Percentiles rank a stretch among this genome's conserved stretches.
Conservation (phyloP, 2,888 invertebrate species). For the Latrodectus hesperus region DNA sequence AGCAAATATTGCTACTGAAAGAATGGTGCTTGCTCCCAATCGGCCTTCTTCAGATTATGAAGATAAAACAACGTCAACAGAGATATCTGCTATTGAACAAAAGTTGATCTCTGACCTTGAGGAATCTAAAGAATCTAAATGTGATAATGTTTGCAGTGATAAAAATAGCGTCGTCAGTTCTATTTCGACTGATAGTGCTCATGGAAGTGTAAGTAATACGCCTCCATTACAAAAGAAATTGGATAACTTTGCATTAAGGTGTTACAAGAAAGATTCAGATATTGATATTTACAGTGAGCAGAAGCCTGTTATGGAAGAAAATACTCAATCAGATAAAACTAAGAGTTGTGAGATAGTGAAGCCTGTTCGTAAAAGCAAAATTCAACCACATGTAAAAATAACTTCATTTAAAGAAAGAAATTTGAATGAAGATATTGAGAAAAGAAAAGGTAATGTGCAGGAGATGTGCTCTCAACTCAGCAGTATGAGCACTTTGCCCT, state of each 20-base stretch:
- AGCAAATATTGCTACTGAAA: conserved; percentile 1
- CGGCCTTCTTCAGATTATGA: neutral
- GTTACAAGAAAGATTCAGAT: conserved; percentile 52
- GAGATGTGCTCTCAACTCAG: conserved; percentile 51
- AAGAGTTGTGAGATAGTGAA: conserved; percentile 30
- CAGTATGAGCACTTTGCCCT: conserved; percentile 54
- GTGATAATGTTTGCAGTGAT: conserved; percentile 29
- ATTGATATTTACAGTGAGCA: conserved; percentile 48
- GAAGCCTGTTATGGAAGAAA: neutral
- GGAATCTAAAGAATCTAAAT: conserved; percentile 22
- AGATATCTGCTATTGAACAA: neutral
- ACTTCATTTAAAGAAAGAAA: conserved; percentile 49
- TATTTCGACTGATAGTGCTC: conserved; percentile 40
- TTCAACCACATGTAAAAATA: conserved; percentile 54
- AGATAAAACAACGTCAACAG: neutral
- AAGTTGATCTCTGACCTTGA: conserved; percentile 3
- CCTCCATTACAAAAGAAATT: conserved; percentile 48
- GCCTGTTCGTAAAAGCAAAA: conserved; percentile 31
- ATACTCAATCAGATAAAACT: neutral
- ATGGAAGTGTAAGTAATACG: conserved; percentile 31
- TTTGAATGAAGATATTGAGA: conserved; percentile 11
- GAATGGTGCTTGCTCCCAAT: neutral
- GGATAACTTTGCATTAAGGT: conserved; percentile 63
- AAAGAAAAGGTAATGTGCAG: conserved; percentile 22
- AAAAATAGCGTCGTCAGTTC: conserved; percentile 30